Base-by-base conservation (phyloP, 2,888 invertebrate species). In the Silvanus unidentatus region DNA sequence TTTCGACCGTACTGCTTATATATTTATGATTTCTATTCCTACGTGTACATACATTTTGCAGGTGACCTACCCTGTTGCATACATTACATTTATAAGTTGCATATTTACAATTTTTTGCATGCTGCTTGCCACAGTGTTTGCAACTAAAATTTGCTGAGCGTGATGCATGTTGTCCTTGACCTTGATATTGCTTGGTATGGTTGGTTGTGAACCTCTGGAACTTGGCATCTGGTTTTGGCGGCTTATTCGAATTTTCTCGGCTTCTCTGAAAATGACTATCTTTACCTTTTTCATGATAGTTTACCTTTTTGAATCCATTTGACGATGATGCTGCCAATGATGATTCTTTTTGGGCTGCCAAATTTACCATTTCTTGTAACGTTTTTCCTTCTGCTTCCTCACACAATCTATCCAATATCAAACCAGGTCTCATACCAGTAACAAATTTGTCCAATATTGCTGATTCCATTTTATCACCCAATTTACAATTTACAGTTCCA, bases 401-500 rank as follows among this genome's bases (percentile, higher is more conserved):
- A n/a, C 34, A 34, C 5, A 42, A 10, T 15, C 42, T 3, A 38
- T 48, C 43, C 28, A 35, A 30, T 6, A 46, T 46, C n/a, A 16
- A 13, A 2, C 40, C 45, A 15, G 16, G 34, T 22, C 11, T 36
- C 32, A 46, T 22, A 2, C 38, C 43, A 29, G 16, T 15, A 10
- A 45, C 32, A 27, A 45, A 47, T 38, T 37, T 34, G 35, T 48
- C 39, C 8, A 30, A 30, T 22, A 45, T 9, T 14, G 27, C 8
- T 13, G 11, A 39, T 27, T 32, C 27, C 15, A 48, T 16, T 22
- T 42, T 30, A 10, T 11, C 40, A 10, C 34, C 36, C 16, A 48
- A 48, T 12, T 48, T 39, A 43, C 48, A 48, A 43, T 48, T 38
- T 11, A 39, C 43, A 12, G 45, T 35, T 36, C 43, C 30, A 6